Conservation (phyloP, 1,140 invertebrate genomes). For the Rhagoletis pomonella region DNA sequence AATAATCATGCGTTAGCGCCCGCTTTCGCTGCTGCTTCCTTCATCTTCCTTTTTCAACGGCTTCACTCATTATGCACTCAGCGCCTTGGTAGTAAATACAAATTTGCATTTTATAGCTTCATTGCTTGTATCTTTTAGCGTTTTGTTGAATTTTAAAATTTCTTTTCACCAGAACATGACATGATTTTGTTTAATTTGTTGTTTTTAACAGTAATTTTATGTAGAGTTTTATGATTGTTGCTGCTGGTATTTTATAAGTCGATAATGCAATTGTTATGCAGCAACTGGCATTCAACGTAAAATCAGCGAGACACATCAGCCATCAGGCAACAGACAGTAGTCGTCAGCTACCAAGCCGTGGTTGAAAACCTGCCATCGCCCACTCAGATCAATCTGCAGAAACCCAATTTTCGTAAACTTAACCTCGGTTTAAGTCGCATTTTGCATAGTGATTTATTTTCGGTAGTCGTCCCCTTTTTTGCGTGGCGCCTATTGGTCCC, state of each 20-base stretch:
- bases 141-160: slow-evolving; percentile 41
- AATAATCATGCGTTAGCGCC: not conserved
- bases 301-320: not conserved
- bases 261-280: slow-evolving; percentile 42
- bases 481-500: not conserved
- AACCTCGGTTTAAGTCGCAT: not conserved
- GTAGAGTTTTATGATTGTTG: slow-evolving; percentile 2
- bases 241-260: not conserved
- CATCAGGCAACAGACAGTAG: not conserved
- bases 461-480: not conserved
- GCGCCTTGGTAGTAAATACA: not conserved
- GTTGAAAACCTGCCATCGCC: not conserved
- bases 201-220: slow-evolving; percentile 28
- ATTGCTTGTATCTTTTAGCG: not conserved
- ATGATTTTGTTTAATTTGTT: slow-evolving; percentile 49
- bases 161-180: slow-evolving; percentile 14
- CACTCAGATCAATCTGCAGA: not conserved
- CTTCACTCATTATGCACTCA: not conserved
- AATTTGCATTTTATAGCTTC: slow-evolving; percentile 36
- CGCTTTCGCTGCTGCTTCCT: not conserved
- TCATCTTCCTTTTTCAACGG: not conserved
- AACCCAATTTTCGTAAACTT: not conserved
- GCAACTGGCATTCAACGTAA: too few relatives aligned
- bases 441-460: not conserved
- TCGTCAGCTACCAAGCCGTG: too few relatives aligned